A percentile compares a stretch with the other conserved stretches of the same genome.
Conservation (phyloP, 2,113 vertebrate species). For the Athene cunicularia region DNA sequence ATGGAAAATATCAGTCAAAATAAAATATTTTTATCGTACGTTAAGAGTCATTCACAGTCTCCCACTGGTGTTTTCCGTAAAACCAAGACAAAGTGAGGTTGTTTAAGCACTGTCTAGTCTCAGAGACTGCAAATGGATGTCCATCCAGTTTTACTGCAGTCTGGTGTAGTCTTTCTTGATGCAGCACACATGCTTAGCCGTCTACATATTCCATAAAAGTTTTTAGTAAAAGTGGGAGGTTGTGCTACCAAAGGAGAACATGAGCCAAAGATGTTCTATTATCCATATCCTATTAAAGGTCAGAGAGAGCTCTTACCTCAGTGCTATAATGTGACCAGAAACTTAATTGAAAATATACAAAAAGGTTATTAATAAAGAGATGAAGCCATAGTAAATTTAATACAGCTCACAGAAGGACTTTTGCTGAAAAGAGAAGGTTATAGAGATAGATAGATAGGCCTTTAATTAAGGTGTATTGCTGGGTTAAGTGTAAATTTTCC, state of each 20-base stretch:
- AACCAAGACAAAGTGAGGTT: background rate
- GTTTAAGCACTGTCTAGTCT: background rate
- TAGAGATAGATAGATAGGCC: conserved; percentile 21
- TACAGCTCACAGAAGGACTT: conserved; percentile 11
- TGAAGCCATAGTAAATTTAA: conserved; percentile 17
- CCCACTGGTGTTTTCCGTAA: background rate
- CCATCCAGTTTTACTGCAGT: background rate
- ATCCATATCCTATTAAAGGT: conserved; percentile 53
- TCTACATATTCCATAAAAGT: background rate
- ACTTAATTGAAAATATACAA: conserved; percentile 57
- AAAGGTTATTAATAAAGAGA: conserved; percentile 51
- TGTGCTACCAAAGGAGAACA: conserved; percentile 41
- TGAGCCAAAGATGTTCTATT: conserved; percentile 41
- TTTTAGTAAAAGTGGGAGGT: background rate
- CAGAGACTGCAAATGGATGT: background rate
- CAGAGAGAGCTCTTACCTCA: conserved; percentile 54
- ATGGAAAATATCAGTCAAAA: conserved; percentile 30
- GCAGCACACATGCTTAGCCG: background rate
- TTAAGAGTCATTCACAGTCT: background rate
- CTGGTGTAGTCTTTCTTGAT: background rate
- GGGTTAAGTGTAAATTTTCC: conserved; percentile 63
- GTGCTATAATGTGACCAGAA: conserved; percentile 54
- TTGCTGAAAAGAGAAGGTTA: conserved; percentile 45
- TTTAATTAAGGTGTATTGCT: conserved; percentile 67
- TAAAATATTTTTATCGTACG: background rate